A percentile compares a stretch with the other conserved stretches of the same genome.
These are phyloP conservation scores for Scophthalmus maximus DNA, from an alignment of 2,113 vertebrate genomes.

Conservation along the genomic window DNA sequence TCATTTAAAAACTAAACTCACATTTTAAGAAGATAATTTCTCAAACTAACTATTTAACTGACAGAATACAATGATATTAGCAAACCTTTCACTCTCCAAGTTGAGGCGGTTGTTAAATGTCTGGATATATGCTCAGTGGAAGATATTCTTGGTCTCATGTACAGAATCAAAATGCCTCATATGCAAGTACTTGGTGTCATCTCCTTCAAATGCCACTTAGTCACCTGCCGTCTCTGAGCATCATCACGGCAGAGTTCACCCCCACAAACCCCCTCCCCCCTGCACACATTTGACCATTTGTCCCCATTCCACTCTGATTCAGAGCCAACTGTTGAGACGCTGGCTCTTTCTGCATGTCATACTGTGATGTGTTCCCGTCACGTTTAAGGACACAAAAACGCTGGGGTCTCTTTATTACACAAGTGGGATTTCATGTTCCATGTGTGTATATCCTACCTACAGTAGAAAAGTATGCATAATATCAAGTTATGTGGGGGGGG, in stretches of 20 bases:
- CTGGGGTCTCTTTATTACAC: conserved; percentile 43
- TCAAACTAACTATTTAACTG: conserved; percentile 67
- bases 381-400: conserved; percentile 45
- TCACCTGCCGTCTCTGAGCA: conserved; percentile 5
- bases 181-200: conserved; percentile 43
- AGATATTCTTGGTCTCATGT: conserved; percentile 34
- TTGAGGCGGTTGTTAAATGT: conserved; percentile 22
- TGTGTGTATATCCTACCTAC: conserved; percentile 44
- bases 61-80: conserved; percentile 45
- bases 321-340: background rate
- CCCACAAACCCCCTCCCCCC: background rate
- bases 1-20: conserved; percentile 56
- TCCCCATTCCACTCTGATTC: conserved; percentile 38
- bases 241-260: conserved; percentile 6
- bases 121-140: conserved; percentile 35
- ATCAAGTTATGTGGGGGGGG: conserved; percentile 50
- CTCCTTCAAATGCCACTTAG: conserved; percentile 40
- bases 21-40: conserved; percentile 58
- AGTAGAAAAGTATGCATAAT: conserved; percentile 49
- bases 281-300: conserved; percentile 18
- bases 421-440: conserved; percentile 40
- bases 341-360: conserved; percentile 57
- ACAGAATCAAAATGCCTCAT: conserved; percentile 36
- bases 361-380: conserved; percentile 38
- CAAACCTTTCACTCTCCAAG: conserved; percentile 22